These are phyloP conservation scores for Ploceus nigricollis DNA, from an alignment of 2,113 vertebrate species.

Conservation along the genomic window DNA sequence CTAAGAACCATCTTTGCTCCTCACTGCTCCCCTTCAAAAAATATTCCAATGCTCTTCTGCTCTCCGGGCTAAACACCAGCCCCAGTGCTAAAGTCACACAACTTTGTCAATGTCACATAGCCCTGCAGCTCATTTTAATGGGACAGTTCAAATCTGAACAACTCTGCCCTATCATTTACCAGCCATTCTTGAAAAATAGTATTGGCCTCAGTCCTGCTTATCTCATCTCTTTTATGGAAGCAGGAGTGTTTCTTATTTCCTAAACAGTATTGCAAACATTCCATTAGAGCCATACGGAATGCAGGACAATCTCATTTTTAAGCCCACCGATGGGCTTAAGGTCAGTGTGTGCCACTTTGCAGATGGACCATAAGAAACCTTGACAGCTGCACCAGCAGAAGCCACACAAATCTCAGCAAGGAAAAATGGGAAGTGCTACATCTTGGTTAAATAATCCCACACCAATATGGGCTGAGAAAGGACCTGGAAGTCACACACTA, in stretches of 20 bases:
- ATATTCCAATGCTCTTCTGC: background rate
- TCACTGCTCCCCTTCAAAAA: background rate
- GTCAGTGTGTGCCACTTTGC: background rate
- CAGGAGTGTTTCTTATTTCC: background rate
- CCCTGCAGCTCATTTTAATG: background rate
- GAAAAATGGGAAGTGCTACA: background rate
- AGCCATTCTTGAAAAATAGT: background rate
- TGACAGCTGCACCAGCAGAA: background rate
- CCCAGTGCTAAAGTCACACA: background rate
- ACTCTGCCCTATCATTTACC: background rate
- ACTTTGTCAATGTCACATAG: background rate
- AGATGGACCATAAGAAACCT: background rate
- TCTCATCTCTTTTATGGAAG: background rate
- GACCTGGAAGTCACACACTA: background rate
- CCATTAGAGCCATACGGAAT: background rate
- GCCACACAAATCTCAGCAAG: background rate
- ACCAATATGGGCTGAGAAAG: background rate
- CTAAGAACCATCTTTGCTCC: background rate
- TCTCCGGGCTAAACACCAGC: background rate
- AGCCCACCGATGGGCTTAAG: accelerated
- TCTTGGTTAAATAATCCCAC: background rate
- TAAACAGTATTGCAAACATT: background rate
- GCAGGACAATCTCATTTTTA: background rate
- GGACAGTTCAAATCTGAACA: background rate
- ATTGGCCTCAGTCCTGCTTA: background rate